Evolutionary conservation across 2,113 vertebrate genomes (phyloP), one percentile per base, ranked within the genome.

Genomic region (Strigops habroptila): DNA sequence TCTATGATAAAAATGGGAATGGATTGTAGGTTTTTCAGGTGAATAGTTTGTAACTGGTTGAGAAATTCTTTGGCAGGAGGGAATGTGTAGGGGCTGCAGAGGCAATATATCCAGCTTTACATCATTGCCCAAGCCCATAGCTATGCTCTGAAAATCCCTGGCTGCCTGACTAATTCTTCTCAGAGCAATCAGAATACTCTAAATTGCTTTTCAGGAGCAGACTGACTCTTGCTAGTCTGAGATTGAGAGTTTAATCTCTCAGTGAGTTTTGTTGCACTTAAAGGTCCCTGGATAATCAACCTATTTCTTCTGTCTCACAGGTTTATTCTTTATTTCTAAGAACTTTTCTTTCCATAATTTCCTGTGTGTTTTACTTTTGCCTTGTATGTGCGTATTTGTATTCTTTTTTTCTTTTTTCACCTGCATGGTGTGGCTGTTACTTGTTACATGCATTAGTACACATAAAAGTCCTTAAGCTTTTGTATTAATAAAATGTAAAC

Each of bases 171-270:
- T 91, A 71, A 93, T 86, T 90, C 68, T 73, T 90, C 71, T 88
- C 76, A 74, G 71, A 91, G 76, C 76, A 88, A 95, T 93, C 91
- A 91, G 79, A 91, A 88, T 81, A 63, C 51, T 78, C 43, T 41
- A 91, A 93, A 88, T 91, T 93, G 82, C 68, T 93, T 96, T 95
- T 86, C 46, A 83, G 60, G 33, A 78, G 25, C 39, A 75, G 69
- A 28, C 46, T 60, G 53, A n/a, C 22, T 89, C 64, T 73, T 70
- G 15, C 27, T 64, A 69, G 46, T 82, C 60, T 86, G 90, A 86
- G 70, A 84, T 68, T 82, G 33, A 52, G 67, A 57, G 33, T 89
- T 82, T 87, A 93, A 73, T 91, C 55, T 91, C 63, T 76, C 7
- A 2, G 41, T 62, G 41, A 83, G 14, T 91, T 80, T 76, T 81